Conservation (phyloP, 2,113 vertebrate species). For the Trematomus loennbergii region DNA sequence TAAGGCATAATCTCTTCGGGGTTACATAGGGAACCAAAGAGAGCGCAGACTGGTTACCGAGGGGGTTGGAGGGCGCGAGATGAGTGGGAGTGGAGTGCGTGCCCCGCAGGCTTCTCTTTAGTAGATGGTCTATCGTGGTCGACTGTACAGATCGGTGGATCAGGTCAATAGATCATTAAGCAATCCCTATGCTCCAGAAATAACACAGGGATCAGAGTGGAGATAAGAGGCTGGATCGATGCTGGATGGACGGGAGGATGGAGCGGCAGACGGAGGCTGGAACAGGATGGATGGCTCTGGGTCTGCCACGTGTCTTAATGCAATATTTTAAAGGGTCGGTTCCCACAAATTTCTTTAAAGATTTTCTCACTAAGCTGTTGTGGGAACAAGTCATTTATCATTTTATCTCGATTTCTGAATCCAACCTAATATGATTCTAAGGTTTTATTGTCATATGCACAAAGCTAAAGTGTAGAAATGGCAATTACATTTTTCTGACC, state of each 20-base stretch:
- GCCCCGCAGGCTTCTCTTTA: constrained; percentile 66
- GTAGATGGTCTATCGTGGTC: constrained; percentile 73
- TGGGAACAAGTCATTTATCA: neutral
- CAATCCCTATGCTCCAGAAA: constrained; percentile 80
- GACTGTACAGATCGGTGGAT: constrained; percentile 74
- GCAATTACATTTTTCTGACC: too few relatives aligned
- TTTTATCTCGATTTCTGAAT: constrained; percentile 12
- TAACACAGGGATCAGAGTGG: constrained; percentile 80
- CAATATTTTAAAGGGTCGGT: constrained; percentile 10
- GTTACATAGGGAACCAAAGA: constrained; percentile 45
- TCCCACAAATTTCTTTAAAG: constrained; percentile 14
- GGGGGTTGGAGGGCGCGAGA: constrained; percentile 35
- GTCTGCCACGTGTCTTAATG: constrained; percentile 18
- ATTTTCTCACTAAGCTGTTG: neutral
- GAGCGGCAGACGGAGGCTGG: constrained; percentile 17
- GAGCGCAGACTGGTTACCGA: constrained; percentile 27
- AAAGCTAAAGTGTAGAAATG: too few relatives aligned
- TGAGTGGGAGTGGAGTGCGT: constrained; percentile 40
- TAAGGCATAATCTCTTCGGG: constrained; percentile 69
- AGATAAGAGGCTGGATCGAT: constrained; percentile 81
- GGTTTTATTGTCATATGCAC: too few relatives aligned
- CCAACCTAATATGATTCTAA: neutral
- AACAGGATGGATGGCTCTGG: constrained; percentile 9
- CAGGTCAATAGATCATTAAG: constrained; percentile 84
- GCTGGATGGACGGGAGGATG: constrained; percentile 51